phyloP scores from a whole-genome alignment of 2,113 vertebrate genomes.

The Hymenochirus boettgeri region DNA sequence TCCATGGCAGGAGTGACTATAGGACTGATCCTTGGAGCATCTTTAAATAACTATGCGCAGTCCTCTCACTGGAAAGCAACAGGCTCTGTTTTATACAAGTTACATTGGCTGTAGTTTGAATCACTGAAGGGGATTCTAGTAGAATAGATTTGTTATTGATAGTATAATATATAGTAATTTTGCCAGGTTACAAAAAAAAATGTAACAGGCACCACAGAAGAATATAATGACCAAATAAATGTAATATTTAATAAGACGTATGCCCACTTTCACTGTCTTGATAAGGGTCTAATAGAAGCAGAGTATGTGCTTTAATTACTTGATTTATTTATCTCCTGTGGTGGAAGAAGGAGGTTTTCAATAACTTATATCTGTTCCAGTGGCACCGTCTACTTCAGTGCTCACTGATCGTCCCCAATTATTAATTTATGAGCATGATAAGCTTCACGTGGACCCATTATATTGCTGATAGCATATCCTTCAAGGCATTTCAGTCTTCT shows the following conservation, averaged over 20 bases:
- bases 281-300: not conserved
- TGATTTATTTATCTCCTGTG: not conserved
- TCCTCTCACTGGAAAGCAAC: not conserved
- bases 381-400: no score
- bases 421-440: not conserved
- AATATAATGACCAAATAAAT: no score
- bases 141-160: no score
- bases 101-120: not conserved
- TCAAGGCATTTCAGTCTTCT: not conserved
- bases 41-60: not conserved
- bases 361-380: no score
- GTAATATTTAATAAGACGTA: no score
- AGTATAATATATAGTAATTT: no score
- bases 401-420: no score
- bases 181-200: no score
- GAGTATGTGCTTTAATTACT: not conserved
- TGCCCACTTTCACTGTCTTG: not conserved
- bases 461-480: not conserved
- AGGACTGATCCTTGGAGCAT: not conserved
- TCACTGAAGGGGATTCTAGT: no score
- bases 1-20: no score
- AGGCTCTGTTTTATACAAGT: not conserved
- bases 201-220: no score
- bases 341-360: not conserved
- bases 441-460: not conserved